A percentile compares a stretch with the other conserved stretches of the same genome.
Evolutionary conservation across 2,888 invertebrate species (phyloP).

Genomic region (Cantharis rufa): DNA sequence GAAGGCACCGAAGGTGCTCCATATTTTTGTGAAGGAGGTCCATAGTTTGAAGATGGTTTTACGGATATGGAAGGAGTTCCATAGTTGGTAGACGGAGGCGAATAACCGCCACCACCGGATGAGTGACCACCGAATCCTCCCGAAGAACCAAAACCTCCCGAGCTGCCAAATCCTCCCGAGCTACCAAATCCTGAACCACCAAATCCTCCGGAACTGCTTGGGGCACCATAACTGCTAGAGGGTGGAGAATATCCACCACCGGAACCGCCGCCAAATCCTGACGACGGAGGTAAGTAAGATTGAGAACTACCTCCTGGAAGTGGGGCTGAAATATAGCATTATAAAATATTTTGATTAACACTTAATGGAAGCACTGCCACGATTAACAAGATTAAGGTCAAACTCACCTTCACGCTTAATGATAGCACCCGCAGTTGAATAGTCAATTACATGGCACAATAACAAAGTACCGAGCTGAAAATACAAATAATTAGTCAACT

Average conservation of each 20-base stretch:
- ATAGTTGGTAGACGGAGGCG: slow-evolving; percentile 55
- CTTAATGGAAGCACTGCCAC: neutral
- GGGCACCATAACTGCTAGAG: slow-evolving; percentile 51
- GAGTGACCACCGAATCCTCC: slow-evolving; percentile 8
- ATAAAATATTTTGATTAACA: neutral
- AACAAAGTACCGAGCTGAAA: slow-evolving; percentile 45
- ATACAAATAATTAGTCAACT: slow-evolving; percentile 9
- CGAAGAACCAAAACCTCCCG: slow-evolving; percentile 2
- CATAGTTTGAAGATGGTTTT: slow-evolving; percentile 51
- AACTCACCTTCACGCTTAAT: slow-evolving; percentile 48
- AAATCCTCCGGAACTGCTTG: slow-evolving; percentile 16
- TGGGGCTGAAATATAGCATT: slow-evolving; percentile 11
- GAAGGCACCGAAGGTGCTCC: slow-evolving; percentile 42
- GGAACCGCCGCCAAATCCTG: slow-evolving; percentile 9
- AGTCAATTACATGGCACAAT: slow-evolving; percentile 36
- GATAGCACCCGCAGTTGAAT: slow-evolving; percentile 38
- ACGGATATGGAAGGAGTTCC: slow-evolving; percentile 47
- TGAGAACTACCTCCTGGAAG: slow-evolving; percentile 8
- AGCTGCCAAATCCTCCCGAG: neutral
- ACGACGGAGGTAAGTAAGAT: slow-evolving; percentile 16
- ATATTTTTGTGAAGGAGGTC: slow-evolving; percentile 29
- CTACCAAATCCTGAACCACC: neutral
- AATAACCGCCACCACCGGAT: slow-evolving; percentile 31
- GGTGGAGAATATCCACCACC: slow-evolving; percentile 38
- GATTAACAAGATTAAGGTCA: neutral